A percentile compares a stretch with the other conserved stretches of the same genome.
Conservation (phyloP, 2,888 invertebrate genomes). For the Barypeithes pellucidus region DNA sequence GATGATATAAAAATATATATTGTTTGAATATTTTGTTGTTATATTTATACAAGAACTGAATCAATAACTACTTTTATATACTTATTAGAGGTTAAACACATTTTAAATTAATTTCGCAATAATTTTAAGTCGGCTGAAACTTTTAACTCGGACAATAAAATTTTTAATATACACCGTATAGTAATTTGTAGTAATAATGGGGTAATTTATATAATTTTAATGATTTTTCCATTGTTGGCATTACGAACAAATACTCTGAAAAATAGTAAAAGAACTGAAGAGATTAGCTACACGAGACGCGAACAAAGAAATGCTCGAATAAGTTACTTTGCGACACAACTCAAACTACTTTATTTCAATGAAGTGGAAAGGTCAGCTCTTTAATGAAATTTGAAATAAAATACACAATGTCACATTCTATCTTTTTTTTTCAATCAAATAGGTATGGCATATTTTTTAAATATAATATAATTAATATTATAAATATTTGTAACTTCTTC, state of each 20-base stretch:
- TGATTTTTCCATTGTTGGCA: slow-evolving; percentile 18
- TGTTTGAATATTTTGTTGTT: no score
- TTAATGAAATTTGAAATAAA: slow-evolving; percentile 17
- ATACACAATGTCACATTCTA: slow-evolving; percentile 2
- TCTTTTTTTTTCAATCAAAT: not conserved
- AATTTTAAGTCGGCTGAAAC: not conserved
- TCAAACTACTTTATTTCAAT: slow-evolving; percentile 23
- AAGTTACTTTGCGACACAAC: slow-evolving; percentile 32
- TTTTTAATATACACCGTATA: slow-evolving; percentile 9
- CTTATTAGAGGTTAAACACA: no score
- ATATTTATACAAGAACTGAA: not conserved
- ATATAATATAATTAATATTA: no score
- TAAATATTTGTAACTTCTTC: no score
- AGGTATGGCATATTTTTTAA: no score
- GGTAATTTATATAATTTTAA: slow-evolving; percentile 31
- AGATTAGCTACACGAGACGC: slow-evolving; percentile 36
- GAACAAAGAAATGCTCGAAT: slow-evolving; percentile 33
- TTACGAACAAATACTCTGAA: slow-evolving; percentile 19
- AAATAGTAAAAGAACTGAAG: slow-evolving; percentile 26
- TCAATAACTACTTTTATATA: not conserved
- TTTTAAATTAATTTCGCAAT: not conserved
- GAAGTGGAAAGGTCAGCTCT: slow-evolving; percentile 30
- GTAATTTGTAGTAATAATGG: slow-evolving; percentile 15
- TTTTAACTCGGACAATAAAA: slow-evolving; percentile 1
- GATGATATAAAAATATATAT: no score